These are phyloP conservation scores for Stenurella melanura DNA, from an alignment of 2,888 invertebrate species.

Conservation along the genomic window DNA sequence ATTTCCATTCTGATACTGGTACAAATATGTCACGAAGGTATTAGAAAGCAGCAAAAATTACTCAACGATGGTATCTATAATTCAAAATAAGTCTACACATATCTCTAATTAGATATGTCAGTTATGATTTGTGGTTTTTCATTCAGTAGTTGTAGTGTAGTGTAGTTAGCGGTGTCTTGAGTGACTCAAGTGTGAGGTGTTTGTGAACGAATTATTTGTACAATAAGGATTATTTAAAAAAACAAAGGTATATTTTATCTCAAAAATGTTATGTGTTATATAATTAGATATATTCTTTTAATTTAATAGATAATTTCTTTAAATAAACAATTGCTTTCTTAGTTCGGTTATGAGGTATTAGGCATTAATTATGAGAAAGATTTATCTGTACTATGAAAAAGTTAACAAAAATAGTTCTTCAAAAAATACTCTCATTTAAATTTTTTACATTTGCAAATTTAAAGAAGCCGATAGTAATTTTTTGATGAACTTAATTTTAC, in stretches of 20 bases:
- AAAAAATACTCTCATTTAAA: too few relatives aligned
- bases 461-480: too few relatives aligned
- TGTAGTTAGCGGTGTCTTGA: conserved; percentile 1
- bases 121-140: not conserved
- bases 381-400: too few relatives aligned
- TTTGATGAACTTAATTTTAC: too few relatives aligned
- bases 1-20: not conserved
- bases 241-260: not conserved
- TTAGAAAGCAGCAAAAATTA: conserved; percentile 18
- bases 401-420: too few relatives aligned
- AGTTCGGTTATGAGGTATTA: too few relatives aligned
- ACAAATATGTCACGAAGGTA: conserved; percentile 15
- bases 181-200: not conserved
- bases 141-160: not conserved
- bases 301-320: too few relatives aligned
- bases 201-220: not conserved
- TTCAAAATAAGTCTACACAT: conserved; percentile 11
- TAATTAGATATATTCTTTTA: too few relatives aligned
- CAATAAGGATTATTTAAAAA: not conserved
- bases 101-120: conserved; percentile 7
- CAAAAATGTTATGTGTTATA: too few relatives aligned
- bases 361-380: too few relatives aligned
- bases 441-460: too few relatives aligned
- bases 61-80: conserved; percentile 10
- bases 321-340: too few relatives aligned